These are phyloP conservation scores for Apis mellifera DNA, from an alignment of 1,140 invertebrate genomes.

Conservation along the genomic window DNA sequence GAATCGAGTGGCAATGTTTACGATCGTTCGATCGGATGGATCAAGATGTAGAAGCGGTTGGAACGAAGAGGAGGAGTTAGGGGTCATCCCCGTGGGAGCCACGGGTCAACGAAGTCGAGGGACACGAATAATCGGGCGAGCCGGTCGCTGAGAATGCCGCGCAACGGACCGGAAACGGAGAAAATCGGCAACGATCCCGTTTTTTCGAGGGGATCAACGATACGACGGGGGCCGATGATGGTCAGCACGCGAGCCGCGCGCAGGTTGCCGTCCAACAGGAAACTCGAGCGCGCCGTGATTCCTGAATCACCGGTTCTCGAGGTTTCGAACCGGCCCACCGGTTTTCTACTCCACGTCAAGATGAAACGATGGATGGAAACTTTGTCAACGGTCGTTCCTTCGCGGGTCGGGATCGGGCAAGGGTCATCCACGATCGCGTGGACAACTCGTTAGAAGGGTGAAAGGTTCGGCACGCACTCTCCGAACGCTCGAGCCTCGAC, in stretches of 20 bases:
- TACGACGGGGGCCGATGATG: conserved; percentile 10
- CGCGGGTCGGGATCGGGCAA: conserved; percentile 2
- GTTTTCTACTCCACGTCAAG: neutral
- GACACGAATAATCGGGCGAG: conserved; percentile 56
- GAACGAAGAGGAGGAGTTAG: conserved; percentile 35
- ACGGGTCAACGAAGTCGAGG: conserved; percentile 70
- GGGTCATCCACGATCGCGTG: conserved; percentile 63
- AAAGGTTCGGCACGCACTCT: conserved; percentile 57
- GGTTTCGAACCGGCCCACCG: neutral
- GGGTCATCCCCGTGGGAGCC: conserved; percentile 73
- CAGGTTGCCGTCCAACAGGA: conserved; percentile 49
- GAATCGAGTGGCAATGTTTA: too few species aligned
- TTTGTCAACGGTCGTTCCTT: conserved; percentile 60
- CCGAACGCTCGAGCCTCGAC: conserved; percentile 11
- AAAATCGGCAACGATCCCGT: conserved; percentile 60
- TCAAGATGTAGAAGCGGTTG: conserved; percentile 36
- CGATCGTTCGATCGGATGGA: neutral
- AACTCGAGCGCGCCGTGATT: neutral
- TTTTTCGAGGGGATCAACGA: conserved; percentile 42
- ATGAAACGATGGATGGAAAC: conserved; percentile 31
- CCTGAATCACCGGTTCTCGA: conserved; percentile 35
- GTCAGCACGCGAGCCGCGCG: conserved; percentile 53
- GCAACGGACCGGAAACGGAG: conserved; percentile 59
- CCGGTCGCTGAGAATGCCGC: conserved; percentile 6
- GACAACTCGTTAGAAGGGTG: conserved; percentile 61